Percentiles rank a stretch among this genome's conserved stretches.
phyloP scores from a whole-genome alignment of 2,888 invertebrate species.

The Stratiomys singularior region DNA sequence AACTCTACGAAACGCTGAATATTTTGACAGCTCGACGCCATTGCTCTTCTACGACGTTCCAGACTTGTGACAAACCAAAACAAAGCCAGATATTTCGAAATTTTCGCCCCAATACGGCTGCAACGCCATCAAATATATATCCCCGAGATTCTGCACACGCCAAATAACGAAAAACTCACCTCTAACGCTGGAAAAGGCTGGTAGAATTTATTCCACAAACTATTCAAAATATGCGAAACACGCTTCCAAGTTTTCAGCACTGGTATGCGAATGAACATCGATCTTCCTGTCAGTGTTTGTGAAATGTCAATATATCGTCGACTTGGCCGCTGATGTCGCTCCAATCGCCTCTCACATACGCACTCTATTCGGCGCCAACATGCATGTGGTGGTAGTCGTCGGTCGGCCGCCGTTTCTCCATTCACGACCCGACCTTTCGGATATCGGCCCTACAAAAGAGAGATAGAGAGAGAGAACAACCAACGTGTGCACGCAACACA shows the following conservation, averaged over 20 bases:
- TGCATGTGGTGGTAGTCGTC: constrained; percentile 5
- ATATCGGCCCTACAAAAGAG: not conserved
- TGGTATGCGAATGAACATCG: constrained; percentile 67
- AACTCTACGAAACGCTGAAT: not conserved
- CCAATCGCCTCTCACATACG: not conserved
- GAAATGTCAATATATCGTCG: constrained; percentile 34
- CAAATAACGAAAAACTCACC: constrained; percentile 56
- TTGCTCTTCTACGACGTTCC: constrained; percentile 12
- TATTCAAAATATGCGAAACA: constrained; percentile 71
- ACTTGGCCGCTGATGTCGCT: constrained; percentile 23
- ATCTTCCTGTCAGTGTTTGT: constrained; percentile 53
- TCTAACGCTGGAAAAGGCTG: constrained; percentile 60
- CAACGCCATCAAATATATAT: not conserved
- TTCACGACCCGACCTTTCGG: not conserved
- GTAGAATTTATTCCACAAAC: constrained; percentile 72
- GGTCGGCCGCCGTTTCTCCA: not conserved
- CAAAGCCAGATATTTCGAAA: constrained; percentile 45
- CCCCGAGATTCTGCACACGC: constrained; percentile 53
- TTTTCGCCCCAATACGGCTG: not conserved
- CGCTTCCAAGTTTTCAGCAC: constrained; percentile 77
- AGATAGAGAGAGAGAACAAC: no score
- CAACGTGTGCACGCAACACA: no score
- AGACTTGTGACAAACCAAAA: constrained; percentile 43
- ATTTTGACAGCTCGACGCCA: constrained; percentile 44
- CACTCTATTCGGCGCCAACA: not conserved